Conservation (phyloP, 2,888 invertebrate genomes). For the Cerastis rubricosa region DNA sequence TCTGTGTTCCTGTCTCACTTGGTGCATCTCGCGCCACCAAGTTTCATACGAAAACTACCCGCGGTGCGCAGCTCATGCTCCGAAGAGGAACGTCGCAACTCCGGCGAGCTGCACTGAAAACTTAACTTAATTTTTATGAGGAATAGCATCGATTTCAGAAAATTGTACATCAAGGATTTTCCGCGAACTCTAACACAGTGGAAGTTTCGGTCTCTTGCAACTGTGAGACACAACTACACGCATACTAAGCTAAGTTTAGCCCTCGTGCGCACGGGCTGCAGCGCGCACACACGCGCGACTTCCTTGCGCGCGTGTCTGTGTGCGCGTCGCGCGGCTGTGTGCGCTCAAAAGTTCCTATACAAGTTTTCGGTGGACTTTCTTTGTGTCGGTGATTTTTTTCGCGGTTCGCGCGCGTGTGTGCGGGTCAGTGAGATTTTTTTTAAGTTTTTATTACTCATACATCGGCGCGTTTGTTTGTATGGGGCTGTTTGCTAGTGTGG, state of each 20-base stretch:
- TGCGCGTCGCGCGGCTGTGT: constrained; percentile 73
- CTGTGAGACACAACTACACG: constrained; percentile 83
- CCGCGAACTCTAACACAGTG: constrained; percentile 67
- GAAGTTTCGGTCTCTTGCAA: constrained; percentile 88
- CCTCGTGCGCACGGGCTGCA: constrained; percentile 81
- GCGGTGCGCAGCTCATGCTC: constrained; percentile 82
- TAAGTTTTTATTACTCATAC: constrained; percentile 85
- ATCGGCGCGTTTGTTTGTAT: constrained; percentile 74
- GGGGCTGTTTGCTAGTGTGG: constrained; percentile 78
- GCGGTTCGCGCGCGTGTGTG: constrained; percentile 84
- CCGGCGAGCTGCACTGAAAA: constrained; percentile 34
- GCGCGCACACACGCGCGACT: constrained; percentile 79
- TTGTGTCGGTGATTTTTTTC: constrained; percentile 91
- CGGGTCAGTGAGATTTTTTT: constrained; percentile 89
- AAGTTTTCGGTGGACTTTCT: constrained; percentile 90
- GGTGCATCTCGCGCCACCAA: constrained; percentile 88
- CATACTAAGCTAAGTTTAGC: constrained; percentile 87
- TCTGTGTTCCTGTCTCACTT: constrained; percentile 76
- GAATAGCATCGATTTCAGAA: constrained; percentile 43
- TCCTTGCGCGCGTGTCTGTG: constrained; percentile 76
- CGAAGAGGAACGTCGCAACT: constrained; percentile 70
- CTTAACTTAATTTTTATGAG: constrained; percentile 34
- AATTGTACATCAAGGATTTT: constrained; percentile 56
- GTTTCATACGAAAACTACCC: constrained; percentile 90
- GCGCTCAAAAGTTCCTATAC: constrained; percentile 87